Conservation (phyloP, 1,140 invertebrate species). For the Akabosia matsudoensis region DNA sequence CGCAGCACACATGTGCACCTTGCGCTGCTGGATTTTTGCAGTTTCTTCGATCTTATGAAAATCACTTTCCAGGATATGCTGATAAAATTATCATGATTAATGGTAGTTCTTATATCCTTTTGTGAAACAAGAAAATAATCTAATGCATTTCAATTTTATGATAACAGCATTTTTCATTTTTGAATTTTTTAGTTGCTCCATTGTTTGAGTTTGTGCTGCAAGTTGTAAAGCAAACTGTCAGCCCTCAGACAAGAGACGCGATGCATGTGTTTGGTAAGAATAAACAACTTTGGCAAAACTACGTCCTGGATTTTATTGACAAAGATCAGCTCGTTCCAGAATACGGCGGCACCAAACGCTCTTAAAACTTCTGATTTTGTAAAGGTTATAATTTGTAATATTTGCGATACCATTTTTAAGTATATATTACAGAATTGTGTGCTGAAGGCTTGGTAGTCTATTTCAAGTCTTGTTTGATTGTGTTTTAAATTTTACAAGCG, state of each 20-base stretch:
- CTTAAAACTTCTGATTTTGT: too few species aligned
- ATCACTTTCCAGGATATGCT: conserved; percentile 6
- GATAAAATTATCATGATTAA: conserved; percentile 7
- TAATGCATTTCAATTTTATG: too few species aligned
- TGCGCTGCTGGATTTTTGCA: conserved; percentile 5
- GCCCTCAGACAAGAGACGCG: background rate
- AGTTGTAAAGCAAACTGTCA: background rate
- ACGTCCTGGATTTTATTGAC: background rate
- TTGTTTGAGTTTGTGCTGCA: conserved; percentile 1
- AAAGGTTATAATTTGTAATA: background rate
- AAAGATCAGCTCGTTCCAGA: background rate
- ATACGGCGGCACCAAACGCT: background rate
- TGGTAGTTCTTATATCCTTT: background rate
- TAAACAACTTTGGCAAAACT: background rate
- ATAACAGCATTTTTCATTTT: background rate
- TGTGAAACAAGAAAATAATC: too few species aligned
- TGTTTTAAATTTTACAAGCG: too few species aligned
- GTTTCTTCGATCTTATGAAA: conserved; percentile 12
- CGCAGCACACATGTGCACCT: conserved; percentile 2
- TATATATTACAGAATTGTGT: background rate
- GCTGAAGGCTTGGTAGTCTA: too few species aligned
- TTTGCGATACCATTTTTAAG: background rate
- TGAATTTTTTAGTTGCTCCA: background rate
- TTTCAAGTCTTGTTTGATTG: too few species aligned
- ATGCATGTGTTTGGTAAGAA: conserved; percentile 18